Evolutionary conservation across 2,113 vertebrate species (phyloP).

Genomic region (Hydropotes inermis): DNA sequence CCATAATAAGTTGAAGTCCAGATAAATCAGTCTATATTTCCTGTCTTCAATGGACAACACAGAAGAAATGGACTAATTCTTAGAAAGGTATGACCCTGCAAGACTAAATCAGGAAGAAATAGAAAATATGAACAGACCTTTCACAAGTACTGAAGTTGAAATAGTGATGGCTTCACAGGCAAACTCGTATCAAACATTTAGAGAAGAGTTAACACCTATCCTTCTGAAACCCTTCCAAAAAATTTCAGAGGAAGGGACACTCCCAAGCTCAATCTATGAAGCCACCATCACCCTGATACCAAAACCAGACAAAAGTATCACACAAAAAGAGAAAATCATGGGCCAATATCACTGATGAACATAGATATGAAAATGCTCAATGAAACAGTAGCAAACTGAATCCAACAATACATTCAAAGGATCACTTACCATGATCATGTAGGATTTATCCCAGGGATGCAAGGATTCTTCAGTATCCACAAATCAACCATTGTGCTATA

Average conservation of each 20-base stretch:
- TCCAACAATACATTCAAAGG: not conserved
- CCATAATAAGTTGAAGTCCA: constrained; percentile 15
- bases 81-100: not conserved
- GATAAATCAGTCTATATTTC: not conserved
- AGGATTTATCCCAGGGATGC: not conserved
- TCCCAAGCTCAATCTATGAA: not conserved
- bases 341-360: not conserved
- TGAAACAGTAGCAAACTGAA: not conserved
- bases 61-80: not conserved
- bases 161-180: not conserved
- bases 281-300: not conserved
- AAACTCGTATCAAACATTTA: not conserved
- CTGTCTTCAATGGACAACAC: not conserved
- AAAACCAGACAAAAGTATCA: not conserved
- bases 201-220: not conserved
- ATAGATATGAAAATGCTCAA: not conserved
- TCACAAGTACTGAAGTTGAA: not conserved
- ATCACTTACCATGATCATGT: not conserved
- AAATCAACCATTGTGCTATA: not conserved
- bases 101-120: not conserved
- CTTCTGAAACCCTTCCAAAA: not conserved
- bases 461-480: not conserved
- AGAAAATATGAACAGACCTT: not conserved
- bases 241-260: not conserved
- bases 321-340: not conserved